Conservation (phyloP, 2,888 invertebrate genomes). For the Drosophila hamatofila region DNA sequence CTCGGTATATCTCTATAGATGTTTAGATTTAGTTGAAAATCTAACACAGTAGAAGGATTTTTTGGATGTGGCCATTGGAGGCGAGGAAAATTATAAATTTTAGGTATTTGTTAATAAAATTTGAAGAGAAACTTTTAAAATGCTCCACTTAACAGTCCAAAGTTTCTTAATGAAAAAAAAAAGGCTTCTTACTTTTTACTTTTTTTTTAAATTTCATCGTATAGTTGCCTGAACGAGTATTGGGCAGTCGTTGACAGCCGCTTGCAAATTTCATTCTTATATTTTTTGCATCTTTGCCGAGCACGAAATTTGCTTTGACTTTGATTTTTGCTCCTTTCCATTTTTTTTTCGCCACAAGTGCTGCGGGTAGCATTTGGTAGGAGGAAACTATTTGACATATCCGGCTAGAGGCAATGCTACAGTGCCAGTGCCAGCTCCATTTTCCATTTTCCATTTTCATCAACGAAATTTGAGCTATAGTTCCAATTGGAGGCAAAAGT, state of each 20-base stretch:
- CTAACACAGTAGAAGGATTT: not conserved
- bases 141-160: too few species aligned
- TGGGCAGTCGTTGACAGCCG: not conserved
- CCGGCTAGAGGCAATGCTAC: conserved; percentile 11
- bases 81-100: too few species aligned
- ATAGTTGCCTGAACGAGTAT: not conserved
- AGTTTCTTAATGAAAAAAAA: too few species aligned
- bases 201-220: too few species aligned
- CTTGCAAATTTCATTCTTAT: not conserved
- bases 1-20: not conserved
- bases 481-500: conserved; percentile 36
- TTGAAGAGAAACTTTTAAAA: too few species aligned
- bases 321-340: conserved; percentile 1
- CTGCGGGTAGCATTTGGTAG: conserved; percentile 4
- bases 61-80: too few species aligned
- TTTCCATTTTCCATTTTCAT: conserved; percentile 49
- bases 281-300: conserved; percentile 15
- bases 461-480: conserved; percentile 26
- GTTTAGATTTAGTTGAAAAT: not conserved
- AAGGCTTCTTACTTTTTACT: too few species aligned
- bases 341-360: conserved; percentile 39
- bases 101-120: too few species aligned
- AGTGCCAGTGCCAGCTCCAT: conserved; percentile 1
- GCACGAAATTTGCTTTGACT: conserved; percentile 36
- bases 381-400: conserved; percentile 54